Evolutionary conservation across 2,113 vertebrate species (phyloP).

Genomic region (Calyptommatus sinebrachiatus): DNA sequence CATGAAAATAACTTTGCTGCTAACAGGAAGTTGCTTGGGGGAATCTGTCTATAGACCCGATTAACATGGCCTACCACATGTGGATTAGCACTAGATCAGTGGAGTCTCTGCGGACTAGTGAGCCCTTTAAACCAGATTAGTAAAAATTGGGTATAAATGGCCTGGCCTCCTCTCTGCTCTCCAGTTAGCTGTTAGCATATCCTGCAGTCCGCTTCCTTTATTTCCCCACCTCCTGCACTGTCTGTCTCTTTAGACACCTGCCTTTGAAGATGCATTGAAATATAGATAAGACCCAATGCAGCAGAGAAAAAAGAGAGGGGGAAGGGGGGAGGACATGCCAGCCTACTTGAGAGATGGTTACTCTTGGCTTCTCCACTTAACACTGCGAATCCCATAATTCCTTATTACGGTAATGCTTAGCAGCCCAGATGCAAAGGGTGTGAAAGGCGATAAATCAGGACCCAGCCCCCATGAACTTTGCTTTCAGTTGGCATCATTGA

Average conservation of each 20-base stretch:
- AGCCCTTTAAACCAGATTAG: no score
- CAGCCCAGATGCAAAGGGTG: neutral
- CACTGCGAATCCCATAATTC: neutral
- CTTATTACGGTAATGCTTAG: neutral
- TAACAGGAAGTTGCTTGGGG: no score
- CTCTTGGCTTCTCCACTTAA: neutral
- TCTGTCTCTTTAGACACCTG: slow-evolving; percentile 35
- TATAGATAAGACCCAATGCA: slow-evolving; percentile 64
- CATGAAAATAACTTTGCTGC: no score
- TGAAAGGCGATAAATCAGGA: neutral
- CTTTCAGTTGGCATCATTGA: neutral
- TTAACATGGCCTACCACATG: no score
- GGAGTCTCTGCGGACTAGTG: no score
- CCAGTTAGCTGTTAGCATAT: slow-evolving; percentile 28
- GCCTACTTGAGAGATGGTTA: neutral
- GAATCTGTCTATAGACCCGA: no score
- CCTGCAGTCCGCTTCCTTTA: slow-evolving; percentile 38
- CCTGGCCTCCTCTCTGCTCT: neutral
- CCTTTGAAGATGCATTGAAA: slow-evolving; percentile 69
- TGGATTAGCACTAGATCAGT: no score
- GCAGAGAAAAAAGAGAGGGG: slow-evolving; percentile 8
- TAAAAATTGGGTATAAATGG: no score
- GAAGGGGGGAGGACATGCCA: neutral
- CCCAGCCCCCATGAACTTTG: neutral
- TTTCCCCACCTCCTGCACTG: slow-evolving; percentile 38